Conservation (phyloP, 2,797 vertebrate genomes). For the Danio kyathit region DNA sequence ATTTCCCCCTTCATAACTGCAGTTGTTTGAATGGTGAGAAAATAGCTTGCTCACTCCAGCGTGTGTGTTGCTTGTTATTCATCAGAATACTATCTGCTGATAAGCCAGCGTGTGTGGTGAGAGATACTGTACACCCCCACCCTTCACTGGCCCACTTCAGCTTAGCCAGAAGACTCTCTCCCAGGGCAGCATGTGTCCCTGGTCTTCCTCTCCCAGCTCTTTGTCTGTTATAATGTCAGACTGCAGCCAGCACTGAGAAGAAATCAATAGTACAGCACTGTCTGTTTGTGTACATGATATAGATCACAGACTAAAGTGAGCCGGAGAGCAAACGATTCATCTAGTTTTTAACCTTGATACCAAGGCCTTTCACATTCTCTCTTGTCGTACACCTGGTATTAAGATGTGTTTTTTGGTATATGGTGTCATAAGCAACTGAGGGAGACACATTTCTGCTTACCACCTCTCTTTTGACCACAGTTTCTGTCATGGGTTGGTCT, state of each 20-base stretch:
- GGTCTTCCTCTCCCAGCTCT: slow-evolving; percentile 19
- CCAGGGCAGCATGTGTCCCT: slow-evolving; percentile 34
- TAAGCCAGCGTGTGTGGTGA: slow-evolving; percentile 60
- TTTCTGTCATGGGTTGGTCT: too few relatives aligned
- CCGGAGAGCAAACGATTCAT: not conserved
- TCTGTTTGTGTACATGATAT: slow-evolving; percentile 2
- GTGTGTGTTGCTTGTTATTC: slow-evolving; percentile 55
- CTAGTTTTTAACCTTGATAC: not conserved
- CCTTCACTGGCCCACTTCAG: slow-evolving; percentile 16
- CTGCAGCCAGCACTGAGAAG: slow-evolving; percentile 6
- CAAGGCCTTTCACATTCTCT: not conserved
- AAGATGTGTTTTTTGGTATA: too few relatives aligned
- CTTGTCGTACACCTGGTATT: not conserved
- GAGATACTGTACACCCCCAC: slow-evolving; percentile 60
- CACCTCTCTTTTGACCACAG: too few relatives aligned
- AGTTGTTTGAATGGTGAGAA: slow-evolving; percentile 1
- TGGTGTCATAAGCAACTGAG: too few relatives aligned
- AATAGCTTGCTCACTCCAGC: not conserved
- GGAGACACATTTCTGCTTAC: too few relatives aligned
- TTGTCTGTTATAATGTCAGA: slow-evolving; percentile 42
- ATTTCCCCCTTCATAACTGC: not conserved
- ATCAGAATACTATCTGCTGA: slow-evolving; percentile 63
- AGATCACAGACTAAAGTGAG: not conserved
- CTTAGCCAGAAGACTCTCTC: slow-evolving; percentile 25
- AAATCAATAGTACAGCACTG: slow-evolving; percentile 34